Base-by-base conservation (phyloP, 2,888 invertebrate species). In the Oithona nana region DNA sequence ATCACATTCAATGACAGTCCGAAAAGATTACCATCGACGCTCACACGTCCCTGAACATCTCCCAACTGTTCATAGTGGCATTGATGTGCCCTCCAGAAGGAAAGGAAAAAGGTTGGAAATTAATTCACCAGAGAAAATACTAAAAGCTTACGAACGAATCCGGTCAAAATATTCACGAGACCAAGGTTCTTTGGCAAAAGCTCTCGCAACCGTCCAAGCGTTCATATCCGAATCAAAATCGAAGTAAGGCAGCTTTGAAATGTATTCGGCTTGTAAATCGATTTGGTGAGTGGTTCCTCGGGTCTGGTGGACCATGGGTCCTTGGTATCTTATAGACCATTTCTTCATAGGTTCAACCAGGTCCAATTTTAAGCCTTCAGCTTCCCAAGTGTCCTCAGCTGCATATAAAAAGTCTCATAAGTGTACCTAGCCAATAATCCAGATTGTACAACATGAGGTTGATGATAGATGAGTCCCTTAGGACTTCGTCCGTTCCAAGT, bases 61-160 rank as follows among this genome's bases (percentile, higher is more conserved):
- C 87, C 86, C 73, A 83, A 83, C 73, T 88, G 87, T 69, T 88
- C 88, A 71, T 88, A 87, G 69, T 88, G 88, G 0, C 81, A 82
- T 69, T 88, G 86, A 69, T 86, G 85, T 1, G 81, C 79, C 28
- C 83, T 83, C 72, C 50, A 75, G 66, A 49, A 70, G 73, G 64
- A 65, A 64, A 26, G 61, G 54, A 64, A 51, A 50, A n/a, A n/a
- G n/a, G n/a, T n/a, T n/a, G n/a, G n/a, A n/a, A n/a, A n/a, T n/a
- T n/a, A n/a, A n/a, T n/a, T n/a, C n/a, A n/a, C n/a, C n/a, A n/a
- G n/a, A n/a, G n/a, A n/a, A n/a, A n/a, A n/a, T n/a, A 11, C 24
- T 24, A 2, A 24, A 30, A 57, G 64, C 75, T 76, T 69, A 86
- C 82, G 74, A 77, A 74, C 81, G 80, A 39, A 81, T 77, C 28